Percentiles rank a stretch among this genome's conserved stretches.
Conservation (phyloP, 2,113 vertebrate species). For the Phalacrocorax aristotelis region DNA sequence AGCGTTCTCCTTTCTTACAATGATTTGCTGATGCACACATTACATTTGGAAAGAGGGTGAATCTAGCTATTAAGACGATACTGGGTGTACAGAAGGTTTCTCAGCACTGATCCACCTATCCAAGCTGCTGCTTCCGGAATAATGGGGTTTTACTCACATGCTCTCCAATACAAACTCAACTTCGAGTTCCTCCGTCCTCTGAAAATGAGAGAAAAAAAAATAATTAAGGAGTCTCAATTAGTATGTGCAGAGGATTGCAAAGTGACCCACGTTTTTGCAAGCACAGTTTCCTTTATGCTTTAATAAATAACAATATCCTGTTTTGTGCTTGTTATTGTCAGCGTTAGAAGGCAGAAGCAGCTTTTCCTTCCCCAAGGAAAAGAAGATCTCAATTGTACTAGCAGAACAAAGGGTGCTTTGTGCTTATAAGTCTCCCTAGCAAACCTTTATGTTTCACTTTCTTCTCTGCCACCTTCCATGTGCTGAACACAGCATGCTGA, state of each 20-base stretch:
- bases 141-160: constrained; percentile 45
- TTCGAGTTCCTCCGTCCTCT: constrained; percentile 53
- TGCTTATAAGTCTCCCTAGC: neutral
- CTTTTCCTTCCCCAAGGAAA: neutral
- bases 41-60: neutral
- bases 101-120: neutral
- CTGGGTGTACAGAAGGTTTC: neutral
- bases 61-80: neutral
- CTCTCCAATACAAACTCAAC: constrained; percentile 54
- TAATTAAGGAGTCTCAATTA: neutral
- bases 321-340: neutral
- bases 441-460: neutral
- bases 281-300: neutral
- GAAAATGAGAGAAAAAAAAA: neutral
- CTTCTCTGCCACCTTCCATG: neutral
- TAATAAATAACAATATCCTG: neutral
- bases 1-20: neutral
- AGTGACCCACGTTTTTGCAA: neutral
- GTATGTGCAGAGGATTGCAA: neutral
- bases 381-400: neutral
- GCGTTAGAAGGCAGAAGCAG: neutral
- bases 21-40: neutral
- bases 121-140: neutral
- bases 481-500: neutral
- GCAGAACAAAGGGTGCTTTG: neutral